Base-by-base conservation (phyloP, 2,113 vertebrate species). In the Boulengerochromis microlepis region DNA sequence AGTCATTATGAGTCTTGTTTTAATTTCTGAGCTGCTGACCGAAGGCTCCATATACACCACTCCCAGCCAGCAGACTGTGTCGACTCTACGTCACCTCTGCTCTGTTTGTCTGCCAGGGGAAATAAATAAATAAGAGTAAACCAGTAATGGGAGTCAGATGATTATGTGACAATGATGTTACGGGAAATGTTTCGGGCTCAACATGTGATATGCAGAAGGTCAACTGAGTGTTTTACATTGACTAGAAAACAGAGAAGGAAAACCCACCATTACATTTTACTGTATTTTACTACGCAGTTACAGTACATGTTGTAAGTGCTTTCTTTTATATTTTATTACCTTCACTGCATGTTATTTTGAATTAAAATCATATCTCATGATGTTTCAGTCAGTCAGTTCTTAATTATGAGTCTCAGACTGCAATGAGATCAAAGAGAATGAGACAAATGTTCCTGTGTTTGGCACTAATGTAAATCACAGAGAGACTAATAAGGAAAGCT, bases 91-190 rank as follows among this genome's bases (percentile, higher is more conserved):
- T 94, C 90, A 86, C 80, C 35, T 88, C 74, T 40, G 8, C 91
- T 95, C 71, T 94, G 91, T 88, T 93, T 29, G 15, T 71, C 83
- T 93, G 89, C 93, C 92, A 94, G 87, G 9, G 52, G 69, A 91
- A 91, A 84, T 89, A 90, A 91, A 88, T 86, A 90, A 91, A 92
- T 90, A 88, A 82, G 89, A 85, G 87, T 92, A 80, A 93, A 90
- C 84, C 87, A 88, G 85, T 93, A 92, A 95, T 92, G 82, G 64
- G 86, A 89, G 86, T 94, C 94, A 94, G 93, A 93, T 93, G 92
- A 92, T 89, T 61, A 80, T 89, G 91, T 86, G 91, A 92, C 83
- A 83, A 66, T 84, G 92, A 92, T 87, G 91, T 91, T 91, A 86
- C 6, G 45, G 82, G 90, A 92, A 91, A 81, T 40, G 8, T 80